Evolutionary conservation across 1,140 invertebrate genomes (phyloP).

Genomic region (Drosophila grimshawi): DNA sequence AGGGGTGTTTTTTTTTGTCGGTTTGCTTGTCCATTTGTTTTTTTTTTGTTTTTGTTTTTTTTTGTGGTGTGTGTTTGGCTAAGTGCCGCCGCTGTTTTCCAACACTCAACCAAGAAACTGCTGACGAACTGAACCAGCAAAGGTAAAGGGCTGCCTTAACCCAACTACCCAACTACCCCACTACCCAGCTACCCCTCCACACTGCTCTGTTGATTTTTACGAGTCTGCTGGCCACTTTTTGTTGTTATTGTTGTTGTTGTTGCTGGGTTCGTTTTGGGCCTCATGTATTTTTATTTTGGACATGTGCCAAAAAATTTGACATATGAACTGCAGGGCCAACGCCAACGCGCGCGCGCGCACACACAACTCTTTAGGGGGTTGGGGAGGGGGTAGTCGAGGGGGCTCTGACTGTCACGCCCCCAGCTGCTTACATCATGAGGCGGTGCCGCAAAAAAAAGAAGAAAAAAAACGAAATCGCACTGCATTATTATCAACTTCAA

Average conservation of each 20-base stretch:
- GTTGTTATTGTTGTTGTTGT: constrained; percentile 29
- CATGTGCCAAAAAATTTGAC: constrained; percentile 83
- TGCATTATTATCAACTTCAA: constrained; percentile 83
- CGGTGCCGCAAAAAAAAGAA: constrained; percentile 49
- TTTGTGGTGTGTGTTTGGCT: constrained; percentile 59
- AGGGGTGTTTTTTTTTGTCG: neutral
- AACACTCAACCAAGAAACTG: constrained; percentile 74
- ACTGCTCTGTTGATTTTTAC: constrained; percentile 67
- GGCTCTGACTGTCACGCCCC: constrained; percentile 2
- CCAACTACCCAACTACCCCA: neutral
- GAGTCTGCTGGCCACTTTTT: constrained; percentile 64
- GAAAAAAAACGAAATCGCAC: constrained; percentile 68
- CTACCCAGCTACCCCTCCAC: neutral
- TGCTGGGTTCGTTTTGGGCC: constrained; percentile 38
- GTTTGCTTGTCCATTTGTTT: constrained; percentile 39
- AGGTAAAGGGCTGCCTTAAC: too few species aligned
- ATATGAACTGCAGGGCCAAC: constrained; percentile 77
- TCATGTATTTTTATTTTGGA: constrained; percentile 67
- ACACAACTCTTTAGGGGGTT: neutral
- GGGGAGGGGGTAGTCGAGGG: neutral
- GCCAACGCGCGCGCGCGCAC: constrained; percentile 51
- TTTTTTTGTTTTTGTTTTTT: constrained; percentile 28
- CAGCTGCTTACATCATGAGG: constrained; percentile 69
- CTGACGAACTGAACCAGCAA: constrained; percentile 41
- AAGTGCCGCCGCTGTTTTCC: constrained; percentile 75